A percentile compares a stretch with the other conserved stretches of the same genome.
phyloP scores from a whole-genome alignment of 2,888 invertebrate species.

The Tribolium freemani region DNA sequence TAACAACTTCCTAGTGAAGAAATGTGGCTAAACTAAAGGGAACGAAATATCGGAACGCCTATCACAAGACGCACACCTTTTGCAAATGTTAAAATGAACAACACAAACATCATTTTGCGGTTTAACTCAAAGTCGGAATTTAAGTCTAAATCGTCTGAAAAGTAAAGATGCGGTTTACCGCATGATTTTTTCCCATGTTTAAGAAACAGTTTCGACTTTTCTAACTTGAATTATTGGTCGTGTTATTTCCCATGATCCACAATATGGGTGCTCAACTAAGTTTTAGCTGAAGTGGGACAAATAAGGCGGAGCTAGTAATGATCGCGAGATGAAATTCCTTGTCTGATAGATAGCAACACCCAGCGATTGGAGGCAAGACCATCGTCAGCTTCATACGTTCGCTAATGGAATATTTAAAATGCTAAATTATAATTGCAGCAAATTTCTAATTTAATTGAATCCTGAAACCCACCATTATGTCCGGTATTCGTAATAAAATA shows the following conservation, averaged over 20 bases:
- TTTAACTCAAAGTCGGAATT: slow-evolving; percentile 18
- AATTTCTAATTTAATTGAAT: neutral
- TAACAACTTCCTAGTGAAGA: slow-evolving; percentile 38
- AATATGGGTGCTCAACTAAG: slow-evolving; percentile 3
- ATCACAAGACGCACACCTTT: slow-evolving; percentile 17
- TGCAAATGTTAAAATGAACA: slow-evolving; percentile 36
- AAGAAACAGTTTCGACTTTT: neutral
- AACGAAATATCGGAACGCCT: slow-evolving; percentile 17
- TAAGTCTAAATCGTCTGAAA: slow-evolving; percentile 2
- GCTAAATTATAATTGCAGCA: neutral
- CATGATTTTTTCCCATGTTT: slow-evolving; percentile 12
- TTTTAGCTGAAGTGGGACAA: slow-evolving; percentile 42
- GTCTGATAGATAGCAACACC: slow-evolving; percentile 33
- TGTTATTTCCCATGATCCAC: slow-evolving; percentile 5
- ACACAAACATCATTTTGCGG: slow-evolving; percentile 27
- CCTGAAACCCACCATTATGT: slow-evolving; percentile 17
- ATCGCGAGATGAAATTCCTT: slow-evolving; percentile 45
- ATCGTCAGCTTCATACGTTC: neutral
- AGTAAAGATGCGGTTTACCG: slow-evolving; percentile 41
- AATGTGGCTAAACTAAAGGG: slow-evolving; percentile 5
- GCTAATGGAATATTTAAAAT: neutral
- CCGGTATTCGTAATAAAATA: slow-evolving; percentile 19
- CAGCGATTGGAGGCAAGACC: slow-evolving; percentile 28
- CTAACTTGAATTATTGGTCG: neutral
- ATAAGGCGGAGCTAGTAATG: slow-evolving; percentile 45